Evolutionary conservation across 2,797 vertebrate genomes (phyloP).

Genomic region (Premnoplex brunnescens): DNA sequence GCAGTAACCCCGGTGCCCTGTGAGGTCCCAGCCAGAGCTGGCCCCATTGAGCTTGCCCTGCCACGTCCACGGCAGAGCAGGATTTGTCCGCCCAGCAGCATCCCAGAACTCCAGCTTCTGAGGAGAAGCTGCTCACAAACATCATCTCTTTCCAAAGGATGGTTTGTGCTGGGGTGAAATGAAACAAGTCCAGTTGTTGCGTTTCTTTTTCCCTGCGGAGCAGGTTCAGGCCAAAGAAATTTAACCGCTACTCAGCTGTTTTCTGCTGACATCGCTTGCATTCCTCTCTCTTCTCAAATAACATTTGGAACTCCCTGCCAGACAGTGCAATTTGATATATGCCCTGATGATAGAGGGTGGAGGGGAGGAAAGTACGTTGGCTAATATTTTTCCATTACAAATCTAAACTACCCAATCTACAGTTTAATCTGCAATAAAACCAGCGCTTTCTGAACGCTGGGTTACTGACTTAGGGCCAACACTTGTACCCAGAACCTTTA

Average conservation of each 20-base stretch:
- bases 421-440: constrained; percentile 41
- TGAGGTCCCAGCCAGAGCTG: neutral
- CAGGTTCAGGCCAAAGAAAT: constrained; percentile 39
- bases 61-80: neutral
- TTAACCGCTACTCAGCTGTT: constrained; percentile 69
- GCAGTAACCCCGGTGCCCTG: neutral
- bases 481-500: constrained; percentile 22
- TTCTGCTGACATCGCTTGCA: constrained; percentile 68
- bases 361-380: constrained; percentile 57
- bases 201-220: constrained; percentile 10
- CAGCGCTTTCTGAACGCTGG: constrained; percentile 25
- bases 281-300: constrained; percentile 68
- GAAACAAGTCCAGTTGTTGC: constrained; percentile 32
- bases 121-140: constrained; percentile 1
- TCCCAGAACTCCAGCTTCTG: neutral
- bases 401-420: constrained; percentile 42
- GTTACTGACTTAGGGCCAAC: constrained; percentile 4
- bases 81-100: neutral
- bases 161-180: constrained; percentile 41
- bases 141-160: constrained; percentile 6
- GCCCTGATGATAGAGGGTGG: constrained; percentile 65
- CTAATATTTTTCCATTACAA: constrained; percentile 76
- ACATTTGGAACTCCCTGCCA: constrained; percentile 65
- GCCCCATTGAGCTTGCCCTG: neutral
- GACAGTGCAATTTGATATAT: constrained; percentile 68